Conservation (phyloP, 2,888 invertebrate genomes). For the Diarsia mendica region DNA sequence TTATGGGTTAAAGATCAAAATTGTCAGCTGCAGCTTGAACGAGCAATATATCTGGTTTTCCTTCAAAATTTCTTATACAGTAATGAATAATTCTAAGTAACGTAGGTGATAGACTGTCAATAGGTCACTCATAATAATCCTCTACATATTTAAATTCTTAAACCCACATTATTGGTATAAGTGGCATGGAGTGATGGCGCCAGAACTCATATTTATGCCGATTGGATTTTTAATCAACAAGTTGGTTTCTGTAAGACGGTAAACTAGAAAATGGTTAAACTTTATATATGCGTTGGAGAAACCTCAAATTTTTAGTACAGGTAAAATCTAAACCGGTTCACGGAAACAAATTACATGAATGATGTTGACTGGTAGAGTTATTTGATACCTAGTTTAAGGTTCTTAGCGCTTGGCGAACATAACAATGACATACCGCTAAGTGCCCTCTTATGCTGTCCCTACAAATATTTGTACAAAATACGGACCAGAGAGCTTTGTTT, state of each 20-base stretch:
- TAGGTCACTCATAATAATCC: conserved; percentile 53
- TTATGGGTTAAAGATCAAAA: conserved; percentile 34
- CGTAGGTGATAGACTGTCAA: conserved; percentile 48
- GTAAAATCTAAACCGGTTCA: conserved; percentile 24
- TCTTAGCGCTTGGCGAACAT: conserved; percentile 73
- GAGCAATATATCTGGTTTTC: conserved; percentile 41
- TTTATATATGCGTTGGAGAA: conserved; percentile 27
- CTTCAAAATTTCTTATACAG: conserved; percentile 21
- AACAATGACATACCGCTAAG: conserved; percentile 83
- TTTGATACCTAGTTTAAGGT: conserved; percentile 62
- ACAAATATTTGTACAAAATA: conserved; percentile 84
- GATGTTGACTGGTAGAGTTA: conserved; percentile 29
- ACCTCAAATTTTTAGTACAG: conserved; percentile 10
- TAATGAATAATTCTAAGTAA: conserved; percentile 47
- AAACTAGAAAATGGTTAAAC: conserved; percentile 11
- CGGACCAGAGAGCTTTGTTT: conserved; percentile 75
- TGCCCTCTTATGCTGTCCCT: conserved; percentile 81
- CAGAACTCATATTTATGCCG: conserved; percentile 50
- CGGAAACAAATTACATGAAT: conserved; percentile 41
- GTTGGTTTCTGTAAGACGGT: conserved; percentile 23
- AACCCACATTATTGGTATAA: conserved; percentile 50
- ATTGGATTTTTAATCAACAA: conserved; percentile 53
- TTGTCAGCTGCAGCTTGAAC: conserved; percentile 14
- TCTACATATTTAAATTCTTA: conserved; percentile 52
- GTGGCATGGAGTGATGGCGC: conserved; percentile 53